These are phyloP conservation scores for Enteromius anoplus DNA, from an alignment of 2,797 vertebrate species.

Conservation along the genomic window DNA sequence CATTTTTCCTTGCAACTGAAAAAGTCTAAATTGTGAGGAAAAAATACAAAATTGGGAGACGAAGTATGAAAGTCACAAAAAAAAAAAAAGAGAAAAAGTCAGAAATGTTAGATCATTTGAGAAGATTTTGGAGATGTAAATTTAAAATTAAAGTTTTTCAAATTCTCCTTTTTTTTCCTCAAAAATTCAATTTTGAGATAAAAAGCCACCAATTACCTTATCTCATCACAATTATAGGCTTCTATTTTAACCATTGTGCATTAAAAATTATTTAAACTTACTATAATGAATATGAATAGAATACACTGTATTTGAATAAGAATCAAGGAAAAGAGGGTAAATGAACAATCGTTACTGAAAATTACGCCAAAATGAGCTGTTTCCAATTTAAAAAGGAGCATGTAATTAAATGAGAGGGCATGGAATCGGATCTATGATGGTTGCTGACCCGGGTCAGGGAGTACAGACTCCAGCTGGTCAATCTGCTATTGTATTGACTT, in stretches of 20 bases:
- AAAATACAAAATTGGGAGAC: neutral
- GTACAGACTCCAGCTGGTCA: slow-evolving; percentile 79
- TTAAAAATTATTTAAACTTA: neutral
- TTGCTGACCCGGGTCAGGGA: slow-evolving; percentile 79
- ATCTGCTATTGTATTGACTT: slow-evolving; percentile 74
- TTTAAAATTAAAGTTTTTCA: no score
- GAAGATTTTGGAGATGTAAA: neutral
- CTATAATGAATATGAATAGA: neutral
- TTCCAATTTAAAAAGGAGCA: slow-evolving; percentile 36
- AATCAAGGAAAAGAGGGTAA: slow-evolving; percentile 15
- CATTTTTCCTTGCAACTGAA: neutral
- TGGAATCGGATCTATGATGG: slow-evolving; percentile 69
- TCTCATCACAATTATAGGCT: neutral
- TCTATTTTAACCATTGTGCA: neutral
- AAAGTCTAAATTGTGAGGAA: neutral
- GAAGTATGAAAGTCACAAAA: neutral
- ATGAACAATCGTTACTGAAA: slow-evolving; percentile 40
- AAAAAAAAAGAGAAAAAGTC: neutral
- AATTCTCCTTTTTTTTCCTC: no score
- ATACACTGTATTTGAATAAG: neutral
- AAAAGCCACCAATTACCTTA: neutral
- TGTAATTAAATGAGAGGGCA: slow-evolving; percentile 57
- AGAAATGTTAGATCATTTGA: neutral
- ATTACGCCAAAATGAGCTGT: slow-evolving; percentile 20
- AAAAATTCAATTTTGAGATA: no score